phyloP scores from a whole-genome alignment of 2,888 invertebrate genomes.

The Aquatica leii region DNA sequence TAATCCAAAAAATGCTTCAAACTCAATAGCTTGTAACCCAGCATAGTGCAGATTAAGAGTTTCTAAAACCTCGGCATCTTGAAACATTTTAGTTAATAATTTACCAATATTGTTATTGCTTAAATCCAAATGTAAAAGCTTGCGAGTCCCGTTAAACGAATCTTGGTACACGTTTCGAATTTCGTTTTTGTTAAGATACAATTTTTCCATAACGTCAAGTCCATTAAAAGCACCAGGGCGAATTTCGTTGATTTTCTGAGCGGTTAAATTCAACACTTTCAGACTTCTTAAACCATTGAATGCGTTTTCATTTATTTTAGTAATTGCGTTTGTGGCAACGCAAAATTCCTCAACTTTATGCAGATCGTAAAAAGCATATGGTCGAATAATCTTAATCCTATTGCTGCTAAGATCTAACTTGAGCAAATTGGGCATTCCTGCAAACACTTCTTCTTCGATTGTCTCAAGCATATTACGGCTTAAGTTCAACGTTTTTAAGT shows the following conservation, averaged over 20 bases:
- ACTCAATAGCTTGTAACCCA: neutral
- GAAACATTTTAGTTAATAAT: neutral
- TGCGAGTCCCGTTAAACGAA: neutral
- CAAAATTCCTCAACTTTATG: neutral
- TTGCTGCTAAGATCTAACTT: slow-evolving; percentile 26
- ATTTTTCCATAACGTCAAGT: neutral
- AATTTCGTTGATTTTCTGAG: slow-evolving; percentile 13
- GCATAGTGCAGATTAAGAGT: slow-evolving; percentile 7
- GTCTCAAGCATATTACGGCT: slow-evolving; percentile 21
- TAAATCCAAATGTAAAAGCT: slow-evolving; percentile 9
- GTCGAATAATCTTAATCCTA: slow-evolving; percentile 8
- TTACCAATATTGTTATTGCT: slow-evolving; percentile 8
- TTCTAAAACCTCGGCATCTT: neutral
- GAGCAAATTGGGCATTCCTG: slow-evolving; percentile 18
- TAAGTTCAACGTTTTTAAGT: slow-evolving; percentile 13
- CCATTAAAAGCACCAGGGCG: slow-evolving; percentile 1
- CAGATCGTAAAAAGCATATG: slow-evolving; percentile 22
- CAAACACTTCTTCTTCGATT: slow-evolving; percentile 10
- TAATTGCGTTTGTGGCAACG: slow-evolving; percentile 7
- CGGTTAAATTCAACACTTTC: slow-evolving; percentile 8
- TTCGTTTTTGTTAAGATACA: slow-evolving; percentile 16
- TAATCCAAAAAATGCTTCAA: neutral
- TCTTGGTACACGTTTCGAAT: neutral
- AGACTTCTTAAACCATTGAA: slow-evolving; percentile 15
- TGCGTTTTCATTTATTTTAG: neutral